Base-by-base conservation (phyloP, 2,113 vertebrate species). In the Lethenteron camtschaticum region DNA sequence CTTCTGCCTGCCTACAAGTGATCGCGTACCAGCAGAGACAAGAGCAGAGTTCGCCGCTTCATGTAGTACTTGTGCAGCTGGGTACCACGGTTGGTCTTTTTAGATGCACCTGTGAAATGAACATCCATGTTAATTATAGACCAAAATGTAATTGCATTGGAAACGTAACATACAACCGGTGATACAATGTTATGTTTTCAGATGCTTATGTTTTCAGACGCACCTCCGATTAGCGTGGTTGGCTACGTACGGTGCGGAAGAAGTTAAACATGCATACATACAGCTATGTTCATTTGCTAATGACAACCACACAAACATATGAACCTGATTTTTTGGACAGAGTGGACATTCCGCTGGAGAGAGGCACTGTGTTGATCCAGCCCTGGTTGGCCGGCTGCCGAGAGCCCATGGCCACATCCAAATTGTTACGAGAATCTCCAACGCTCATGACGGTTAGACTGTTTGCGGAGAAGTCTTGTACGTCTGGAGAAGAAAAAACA, bases 271-370 rank as follows among this genome's bases (percentile, higher is more conserved):
- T 6, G 8, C 59, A 63, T 63, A 8, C 59, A 63, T 63, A 18
- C 20, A 63, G 41, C 4, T 41, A 41, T 41, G 41, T 41, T 41
- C 1, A 41, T 41, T 41, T 41, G 41, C 41, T 41, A 41, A 41
- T 41, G 41, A 41, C 41, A 41, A 41, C 41, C 41, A 41, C 41
- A 41, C 41, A 41, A 41, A 41, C 41, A 41, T 41, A 41, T 41
- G 41, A n/a, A 95, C 90, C 91, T 76, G 92, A 97, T 78, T 97
- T 96, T 79, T 97, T 96, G 76, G 92, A 97, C 76, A 97, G 86
- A 11, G 91, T 96, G 11, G 91, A 96, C 85, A 92, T 90, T 77
- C 89, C 90, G 10, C 91, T 95, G 75, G 92, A 95, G 72, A 95
- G 80, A 2, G 90, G 90, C 70, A 94, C 95, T 2, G 92, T 96